These are phyloP conservation scores for Nephrotoma appendiculata DNA, from an alignment of 2,888 invertebrate species.

Conservation along the genomic window DNA sequence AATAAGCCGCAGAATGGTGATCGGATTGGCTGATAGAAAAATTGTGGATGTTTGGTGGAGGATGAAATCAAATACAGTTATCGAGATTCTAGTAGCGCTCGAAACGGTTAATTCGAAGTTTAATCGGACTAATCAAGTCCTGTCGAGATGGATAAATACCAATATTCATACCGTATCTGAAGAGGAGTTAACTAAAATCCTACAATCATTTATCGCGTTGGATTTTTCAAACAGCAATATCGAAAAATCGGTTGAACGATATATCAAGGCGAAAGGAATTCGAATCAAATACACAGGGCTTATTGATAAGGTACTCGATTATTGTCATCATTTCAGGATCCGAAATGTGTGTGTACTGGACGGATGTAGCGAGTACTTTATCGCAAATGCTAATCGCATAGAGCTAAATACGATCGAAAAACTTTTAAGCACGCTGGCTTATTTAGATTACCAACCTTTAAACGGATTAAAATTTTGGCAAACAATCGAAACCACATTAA, in stretches of 20 bases:
- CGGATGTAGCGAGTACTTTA: slow-evolving; percentile 41
- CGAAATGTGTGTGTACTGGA: slow-evolving; percentile 41
- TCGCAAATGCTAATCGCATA: slow-evolving; percentile 33
- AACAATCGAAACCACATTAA: slow-evolving; percentile 37
- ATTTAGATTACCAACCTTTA: slow-evolving; percentile 40
- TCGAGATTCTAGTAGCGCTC: slow-evolving; percentile 35
- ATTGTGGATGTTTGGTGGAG: slow-evolving; percentile 41
- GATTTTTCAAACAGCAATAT: slow-evolving; percentile 41
- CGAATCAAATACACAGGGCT: slow-evolving; percentile 38
- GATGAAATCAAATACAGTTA: slow-evolving; percentile 34
- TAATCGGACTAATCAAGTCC: slow-evolving; percentile 29
- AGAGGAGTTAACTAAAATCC: slow-evolving; percentile 37
- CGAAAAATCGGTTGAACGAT: slow-evolving; percentile 44
- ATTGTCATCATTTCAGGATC: slow-evolving; percentile 42
- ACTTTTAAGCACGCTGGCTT: slow-evolving; percentile 45
- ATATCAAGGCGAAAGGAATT: slow-evolving; percentile 38
- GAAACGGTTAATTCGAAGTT: slow-evolving; percentile 31
- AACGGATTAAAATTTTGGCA: slow-evolving; percentile 41
- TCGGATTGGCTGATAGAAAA: slow-evolving; percentile 42
- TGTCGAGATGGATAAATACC: slow-evolving; percentile 41
- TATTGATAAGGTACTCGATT: slow-evolving; percentile 44
- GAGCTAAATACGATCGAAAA: slow-evolving; percentile 39
- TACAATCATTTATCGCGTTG: slow-evolving; percentile 38
- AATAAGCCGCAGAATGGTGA: slow-evolving; percentile 41
- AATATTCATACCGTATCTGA: slow-evolving; percentile 46